Conservation (phyloP, 2,113 vertebrate genomes). For the Cygnus buccinator region DNA sequence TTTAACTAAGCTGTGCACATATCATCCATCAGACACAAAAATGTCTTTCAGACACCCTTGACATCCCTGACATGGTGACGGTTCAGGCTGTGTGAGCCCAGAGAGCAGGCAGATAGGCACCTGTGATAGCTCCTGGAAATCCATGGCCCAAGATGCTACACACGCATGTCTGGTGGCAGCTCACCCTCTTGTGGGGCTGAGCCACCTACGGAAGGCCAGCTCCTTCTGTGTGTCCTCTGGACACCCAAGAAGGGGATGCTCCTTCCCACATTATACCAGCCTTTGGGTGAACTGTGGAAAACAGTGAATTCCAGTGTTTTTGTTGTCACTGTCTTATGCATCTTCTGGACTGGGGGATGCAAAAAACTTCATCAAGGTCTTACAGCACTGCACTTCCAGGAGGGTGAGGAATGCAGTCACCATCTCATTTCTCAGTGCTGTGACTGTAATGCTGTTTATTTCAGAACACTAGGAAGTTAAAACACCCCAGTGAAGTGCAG, state of each 20-base stretch:
- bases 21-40: not conserved
- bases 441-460: not conserved
- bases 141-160: not conserved
- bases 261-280: not conserved
- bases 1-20: not conserved
- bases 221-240: not conserved
- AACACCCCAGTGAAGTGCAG: not conserved
- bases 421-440: not conserved
- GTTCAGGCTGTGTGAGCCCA: not conserved
- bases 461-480: not conserved
- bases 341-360: not conserved
- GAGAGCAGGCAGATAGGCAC: accelerated
- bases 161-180: not conserved
- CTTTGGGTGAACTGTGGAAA: not conserved
- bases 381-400: not conserved
- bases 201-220: not conserved
- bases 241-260: not conserved
- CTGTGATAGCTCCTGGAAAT: not conserved
- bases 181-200: not conserved
- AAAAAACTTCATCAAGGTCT: not conserved
- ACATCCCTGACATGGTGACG: too few species aligned
- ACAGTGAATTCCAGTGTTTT: not conserved
- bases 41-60: not conserved
- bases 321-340: not conserved
- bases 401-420: not conserved